phyloP scores from a whole-genome alignment of 1,140 invertebrate species.

The Antheraea pernyi region DNA sequence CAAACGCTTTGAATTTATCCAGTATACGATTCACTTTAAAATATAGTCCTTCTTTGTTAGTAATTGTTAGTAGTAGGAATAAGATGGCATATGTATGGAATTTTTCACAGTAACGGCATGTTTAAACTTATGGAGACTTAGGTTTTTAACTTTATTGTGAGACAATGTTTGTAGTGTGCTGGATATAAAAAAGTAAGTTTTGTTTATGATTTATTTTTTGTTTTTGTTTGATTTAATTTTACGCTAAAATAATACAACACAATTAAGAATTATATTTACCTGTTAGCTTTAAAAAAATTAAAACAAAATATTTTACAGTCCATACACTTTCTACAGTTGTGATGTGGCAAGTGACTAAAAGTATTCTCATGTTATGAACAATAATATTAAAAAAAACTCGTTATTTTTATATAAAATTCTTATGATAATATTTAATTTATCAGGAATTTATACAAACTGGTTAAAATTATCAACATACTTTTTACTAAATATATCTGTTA shows the following conservation, averaged over 20 bases:
- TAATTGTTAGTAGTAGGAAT: background rate
- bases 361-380: no score
- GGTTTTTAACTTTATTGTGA: constrained; percentile 2
- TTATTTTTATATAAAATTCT: no score
- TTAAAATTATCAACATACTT: no score
- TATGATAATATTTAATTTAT: no score
- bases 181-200: constrained; percentile 10
- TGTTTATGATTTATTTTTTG: constrained; percentile 6
- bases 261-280: background rate
- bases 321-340: no score
- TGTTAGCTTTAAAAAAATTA: no score
- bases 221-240: constrained; percentile 2
- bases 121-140: background rate
- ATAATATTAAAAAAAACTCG: no score
- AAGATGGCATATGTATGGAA: background rate
- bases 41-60: background rate
- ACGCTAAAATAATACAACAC: background rate
- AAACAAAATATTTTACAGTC: no score
- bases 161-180: background rate
- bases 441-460: no score
- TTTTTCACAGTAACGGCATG: background rate
- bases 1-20: no score
- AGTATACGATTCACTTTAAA: background rate
- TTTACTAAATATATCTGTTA: no score
- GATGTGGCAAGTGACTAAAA: no score